Percentiles rank a stretch among this genome's conserved stretches.
Evolutionary conservation across 2,888 invertebrate genomes (phyloP).

Genomic region (Drosophila borborema): DNA sequence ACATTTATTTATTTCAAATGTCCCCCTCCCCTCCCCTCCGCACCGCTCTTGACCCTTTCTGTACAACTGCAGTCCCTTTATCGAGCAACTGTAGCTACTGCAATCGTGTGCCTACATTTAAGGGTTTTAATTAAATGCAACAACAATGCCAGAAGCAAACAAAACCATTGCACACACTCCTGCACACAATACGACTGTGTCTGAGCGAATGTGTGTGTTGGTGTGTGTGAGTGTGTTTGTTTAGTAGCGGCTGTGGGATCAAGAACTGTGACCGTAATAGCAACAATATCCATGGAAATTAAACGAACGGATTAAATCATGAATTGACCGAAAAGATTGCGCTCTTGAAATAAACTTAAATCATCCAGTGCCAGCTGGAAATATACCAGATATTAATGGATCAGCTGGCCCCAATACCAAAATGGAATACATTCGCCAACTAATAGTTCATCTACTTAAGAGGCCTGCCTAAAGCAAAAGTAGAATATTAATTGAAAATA

Average conservation of each 20-base stretch:
- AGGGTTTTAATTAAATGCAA: conserved; percentile 79
- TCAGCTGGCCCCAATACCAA: neutral
- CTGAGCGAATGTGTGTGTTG: conserved; percentile 1
- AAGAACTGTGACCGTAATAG: conserved; percentile 57
- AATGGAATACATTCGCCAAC: neutral
- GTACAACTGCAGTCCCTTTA: conserved; percentile 4
- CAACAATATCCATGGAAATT: conserved; percentile 53
- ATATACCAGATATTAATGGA: conserved; percentile 1
- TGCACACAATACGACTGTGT: conserved; percentile 2
- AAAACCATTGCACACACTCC: conserved; percentile 48
- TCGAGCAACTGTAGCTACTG: conserved; percentile 41
- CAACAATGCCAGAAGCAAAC: conserved; percentile 69
- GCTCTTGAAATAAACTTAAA: conserved; percentile 31
- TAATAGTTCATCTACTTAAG: neutral
- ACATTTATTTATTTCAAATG: conserved; percentile 66
- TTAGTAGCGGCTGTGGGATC: conserved; percentile 25
- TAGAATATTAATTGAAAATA: neutral
- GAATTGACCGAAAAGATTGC: conserved; percentile 57
- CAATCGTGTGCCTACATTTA: conserved; percentile 68
- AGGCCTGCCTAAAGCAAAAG: neutral
- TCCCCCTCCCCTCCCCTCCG: conserved; percentile 7
- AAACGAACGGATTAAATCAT: conserved; percentile 70
- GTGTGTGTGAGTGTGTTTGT: neutral
- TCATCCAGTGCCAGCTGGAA: conserved; percentile 6
- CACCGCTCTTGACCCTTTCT: neutral